phyloP scores from a whole-genome alignment of 1,140 invertebrate genomes.

The Sesamia nonagrioides region DNA sequence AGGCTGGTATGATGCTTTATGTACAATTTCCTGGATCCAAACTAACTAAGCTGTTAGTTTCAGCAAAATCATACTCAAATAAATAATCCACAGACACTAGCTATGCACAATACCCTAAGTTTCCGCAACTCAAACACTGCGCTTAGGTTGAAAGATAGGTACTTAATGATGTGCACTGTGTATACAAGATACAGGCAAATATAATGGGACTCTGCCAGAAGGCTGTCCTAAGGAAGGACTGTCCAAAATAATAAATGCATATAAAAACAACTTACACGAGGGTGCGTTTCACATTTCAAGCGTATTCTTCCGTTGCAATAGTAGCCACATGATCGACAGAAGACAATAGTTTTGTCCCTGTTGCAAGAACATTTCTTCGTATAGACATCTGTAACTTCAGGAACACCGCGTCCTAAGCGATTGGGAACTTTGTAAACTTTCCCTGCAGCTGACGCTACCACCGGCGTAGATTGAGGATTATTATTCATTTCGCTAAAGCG shows the following conservation, averaged over 20 bases:
- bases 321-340: conserved; percentile 80
- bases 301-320: conserved; percentile 79
- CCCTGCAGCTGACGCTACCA: conserved; percentile 74
- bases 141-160: no score
- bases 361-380: conserved; percentile 75
- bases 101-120: no score
- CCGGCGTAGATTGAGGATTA: conserved; percentile 63
- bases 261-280: conserved; percentile 67
- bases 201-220: no score
- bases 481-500: conserved; percentile 10
- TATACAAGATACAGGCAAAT: no score
- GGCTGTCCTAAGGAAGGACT: no score
- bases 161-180: no score
- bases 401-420: conserved; percentile 74
- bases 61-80: no score
- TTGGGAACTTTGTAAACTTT: conserved; percentile 63
- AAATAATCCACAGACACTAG: no score
- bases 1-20: no score
- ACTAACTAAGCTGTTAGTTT: no score
- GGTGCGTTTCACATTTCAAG: conserved; percentile 73
- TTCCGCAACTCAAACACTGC: no score
- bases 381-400: conserved; percentile 67
- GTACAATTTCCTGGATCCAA: no score
- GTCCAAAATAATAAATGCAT: neutral
- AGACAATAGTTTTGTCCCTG: conserved; percentile 77